Evolutionary conservation across 1,140 invertebrate species (phyloP).

Genomic region (Drosophila repletoides): DNA sequence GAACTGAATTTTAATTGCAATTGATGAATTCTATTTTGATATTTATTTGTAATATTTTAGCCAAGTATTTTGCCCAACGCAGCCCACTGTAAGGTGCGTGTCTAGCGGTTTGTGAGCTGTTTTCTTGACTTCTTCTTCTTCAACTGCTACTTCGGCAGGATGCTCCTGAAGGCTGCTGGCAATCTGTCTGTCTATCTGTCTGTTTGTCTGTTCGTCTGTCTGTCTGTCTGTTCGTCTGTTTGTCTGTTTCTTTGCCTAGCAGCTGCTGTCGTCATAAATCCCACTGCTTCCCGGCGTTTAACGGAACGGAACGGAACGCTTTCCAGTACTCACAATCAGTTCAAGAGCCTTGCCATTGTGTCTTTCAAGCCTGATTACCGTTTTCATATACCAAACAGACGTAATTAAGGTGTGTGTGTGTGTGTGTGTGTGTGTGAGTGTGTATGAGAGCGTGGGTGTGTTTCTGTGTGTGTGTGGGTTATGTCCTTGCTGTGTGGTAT

Average conservation of each 20-base stretch:
- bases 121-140: neutral
- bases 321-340: slow-evolving; percentile 55
- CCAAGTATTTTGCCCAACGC: neutral
- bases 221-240: slow-evolving; percentile 20
- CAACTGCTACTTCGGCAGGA: neutral
- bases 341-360: slow-evolving; percentile 60
- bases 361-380: slow-evolving; percentile 78
- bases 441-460: slow-evolving; percentile 26
- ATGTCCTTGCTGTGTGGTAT: slow-evolving; percentile 23
- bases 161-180: neutral
- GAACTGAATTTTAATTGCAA: no score
- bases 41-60: neutral
- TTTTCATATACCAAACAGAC: slow-evolving; percentile 78
- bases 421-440: slow-evolving; percentile 7
- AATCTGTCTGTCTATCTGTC: slow-evolving; percentile 31
- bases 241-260: slow-evolving; percentile 39
- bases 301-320: neutral
- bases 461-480: slow-evolving; percentile 3
- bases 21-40: no score
- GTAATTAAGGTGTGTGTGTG: slow-evolving; percentile 69
- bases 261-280: slow-evolving; percentile 74
- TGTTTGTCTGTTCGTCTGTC: slow-evolving; percentile 13
- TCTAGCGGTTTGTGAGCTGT: slow-evolving; percentile 8
- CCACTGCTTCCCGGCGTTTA: slow-evolving; percentile 28
- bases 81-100: slow-evolving; percentile 11